Evolutionary conservation across 2,113 vertebrate species (phyloP), one percentile per base, ranked within the genome.

Genomic region (Scartelaos histophorus): DNA sequence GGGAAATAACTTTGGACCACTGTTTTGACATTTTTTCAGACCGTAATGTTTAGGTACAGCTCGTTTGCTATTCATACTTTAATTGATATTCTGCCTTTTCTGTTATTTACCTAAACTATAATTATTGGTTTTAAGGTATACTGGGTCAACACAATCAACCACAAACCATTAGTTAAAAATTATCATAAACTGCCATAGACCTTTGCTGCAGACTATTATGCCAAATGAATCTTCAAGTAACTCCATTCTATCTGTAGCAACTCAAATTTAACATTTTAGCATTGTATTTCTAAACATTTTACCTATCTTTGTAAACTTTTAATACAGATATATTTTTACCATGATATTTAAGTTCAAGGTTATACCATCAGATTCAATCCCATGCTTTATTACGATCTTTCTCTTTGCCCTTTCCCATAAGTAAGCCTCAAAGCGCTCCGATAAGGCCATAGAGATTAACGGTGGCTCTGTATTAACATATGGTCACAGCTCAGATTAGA

Each of bases 401-500:
- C 1, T 5, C 47, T 58, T 19, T 38, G 4, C 57, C 38, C 22
- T 56, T 76, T 71, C 67, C 60, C 62, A 73, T n/a, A 73, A 76
- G 49, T 81, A 81, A 82, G 72, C 43, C 5, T 0, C 79, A 67
- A 76, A 81, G 66, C 70, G 57, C 69, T 5, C 43, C 71, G 73
- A 80, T 84, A 68, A 83, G 77, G 82, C 62, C 51, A 47, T 56
- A 13, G 68, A 82, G 83, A 86, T 88, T 86, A 81, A 75, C 71
- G 82, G 85, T 80, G 66, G 73, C 65, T 64, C 51, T 73, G 64
- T 71, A 86, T 85, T 82, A 85, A 86, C 77, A 78, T 79, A 83
- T 84, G 83, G 76, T 78, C 81, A 73, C 74, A 70, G 76, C 76
- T 82, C 71, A 76, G 74, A 86, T 81, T 89, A 78, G 57, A 78